Percentiles rank a stretch among this genome's conserved stretches.
phyloP scores from a whole-genome alignment of 2,113 vertebrate genomes.

The Macquaria ambigua region DNA sequence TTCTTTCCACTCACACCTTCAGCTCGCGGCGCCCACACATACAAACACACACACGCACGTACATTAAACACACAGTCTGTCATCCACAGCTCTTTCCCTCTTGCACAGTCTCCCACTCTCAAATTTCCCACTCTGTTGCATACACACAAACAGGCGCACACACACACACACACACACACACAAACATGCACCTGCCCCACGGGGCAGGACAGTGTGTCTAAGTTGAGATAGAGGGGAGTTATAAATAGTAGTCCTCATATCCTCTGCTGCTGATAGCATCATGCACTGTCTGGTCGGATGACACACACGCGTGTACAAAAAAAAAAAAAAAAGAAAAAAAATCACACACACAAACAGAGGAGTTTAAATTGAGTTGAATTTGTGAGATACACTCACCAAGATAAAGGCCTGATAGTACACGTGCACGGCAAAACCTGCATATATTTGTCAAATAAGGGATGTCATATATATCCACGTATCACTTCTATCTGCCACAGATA shows the following conservation, averaged over 20 bases:
- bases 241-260: conserved; percentile 81
- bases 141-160: conserved; percentile 27
- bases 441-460: conserved; percentile 23
- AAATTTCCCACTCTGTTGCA: conserved; percentile 51
- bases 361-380: not conserved
- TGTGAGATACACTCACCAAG: conserved; percentile 7
- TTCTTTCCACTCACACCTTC: conserved; percentile 57
- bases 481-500: conserved; percentile 13
- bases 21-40: not conserved
- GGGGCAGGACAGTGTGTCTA: conserved; percentile 67
- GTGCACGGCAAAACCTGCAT: conserved; percentile 4
- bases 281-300: conserved; percentile 65
- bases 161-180: conserved; percentile 14
- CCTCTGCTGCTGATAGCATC: conserved; percentile 77
- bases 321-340: not conserved
- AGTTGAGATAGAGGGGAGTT: conserved; percentile 69
- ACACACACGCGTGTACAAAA: conserved; percentile 42
- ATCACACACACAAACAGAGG: conserved; percentile 3
- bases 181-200: conserved; percentile 51
- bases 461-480: conserved; percentile 14
- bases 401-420: conserved; percentile 2
- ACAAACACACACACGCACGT: conserved; percentile 9
- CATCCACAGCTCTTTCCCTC: conserved; percentile 19
- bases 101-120: conserved; percentile 31
- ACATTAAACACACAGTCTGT: not conserved